phyloP scores from a whole-genome alignment of 2,797 vertebrate genomes.

The Tolypeutes matacus region DNA sequence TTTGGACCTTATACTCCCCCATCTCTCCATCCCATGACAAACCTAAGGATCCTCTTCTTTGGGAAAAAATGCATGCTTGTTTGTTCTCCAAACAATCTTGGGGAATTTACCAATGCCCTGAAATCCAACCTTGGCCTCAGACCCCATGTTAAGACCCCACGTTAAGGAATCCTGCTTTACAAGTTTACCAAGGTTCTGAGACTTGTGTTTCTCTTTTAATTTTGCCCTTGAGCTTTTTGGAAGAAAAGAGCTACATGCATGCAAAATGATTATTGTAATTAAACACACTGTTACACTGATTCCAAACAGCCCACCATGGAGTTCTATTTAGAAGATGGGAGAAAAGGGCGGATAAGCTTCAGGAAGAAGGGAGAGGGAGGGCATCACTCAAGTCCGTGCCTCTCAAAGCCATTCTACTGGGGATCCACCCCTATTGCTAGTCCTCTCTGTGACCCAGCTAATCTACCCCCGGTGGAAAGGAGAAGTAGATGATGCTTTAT shows the following conservation, averaged over 20 bases:
- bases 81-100: neutral
- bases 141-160: neutral
- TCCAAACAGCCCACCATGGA: conserved; percentile 45
- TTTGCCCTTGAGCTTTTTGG: conserved; percentile 47
- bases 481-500: conserved; percentile 45
- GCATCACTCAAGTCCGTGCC: neutral
- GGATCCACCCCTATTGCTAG: neutral
- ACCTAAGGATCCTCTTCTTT: neutral
- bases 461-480: conserved; percentile 35
- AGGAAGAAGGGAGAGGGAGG: neutral
- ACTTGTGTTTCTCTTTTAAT: conserved; percentile 55
- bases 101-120: neutral
- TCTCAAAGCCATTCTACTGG: neutral
- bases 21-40: neutral
- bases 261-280: conserved; percentile 78
- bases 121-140: neutral
- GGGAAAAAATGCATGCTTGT: neutral
- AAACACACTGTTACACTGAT: neutral
- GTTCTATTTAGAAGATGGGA: conserved; percentile 61
- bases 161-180: conserved; percentile 43
- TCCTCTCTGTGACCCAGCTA: neutral
- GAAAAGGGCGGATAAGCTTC: conserved; percentile 10
- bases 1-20: neutral
- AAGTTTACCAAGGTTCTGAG: conserved; percentile 34
- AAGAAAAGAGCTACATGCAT: conserved; percentile 54